Conservation (phyloP, 2,888 invertebrate species). For the Oxystoma pomonae region DNA sequence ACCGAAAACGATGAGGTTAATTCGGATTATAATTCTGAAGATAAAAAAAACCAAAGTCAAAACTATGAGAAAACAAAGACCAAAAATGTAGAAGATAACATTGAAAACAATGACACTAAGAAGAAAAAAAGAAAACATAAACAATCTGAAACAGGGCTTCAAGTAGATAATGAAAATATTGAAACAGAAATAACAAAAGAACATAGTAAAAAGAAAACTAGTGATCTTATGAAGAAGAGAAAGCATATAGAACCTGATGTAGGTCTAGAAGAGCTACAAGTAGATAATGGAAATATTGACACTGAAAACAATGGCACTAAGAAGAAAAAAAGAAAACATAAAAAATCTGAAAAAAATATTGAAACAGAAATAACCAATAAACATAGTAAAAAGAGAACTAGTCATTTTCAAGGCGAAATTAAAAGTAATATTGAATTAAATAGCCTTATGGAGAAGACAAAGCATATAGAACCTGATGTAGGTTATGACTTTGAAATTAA, state of each 20-base stretch:
- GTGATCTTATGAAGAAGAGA: no score
- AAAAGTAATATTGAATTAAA: neutral
- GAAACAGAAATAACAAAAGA: neutral
- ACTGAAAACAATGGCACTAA: neutral
- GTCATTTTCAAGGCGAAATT: neutral
- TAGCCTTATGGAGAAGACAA: no score
- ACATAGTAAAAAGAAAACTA: no score
- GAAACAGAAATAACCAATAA: constrained; percentile 1
- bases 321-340: neutral
- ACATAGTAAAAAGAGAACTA: neutral
- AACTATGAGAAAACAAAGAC: no score
- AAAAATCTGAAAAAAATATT: constrained; percentile 4
- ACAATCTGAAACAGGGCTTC: neutral
- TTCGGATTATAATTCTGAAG: no score
- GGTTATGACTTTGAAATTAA: no score
- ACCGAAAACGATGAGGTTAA: neutral
- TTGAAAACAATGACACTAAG: constrained; percentile 12
- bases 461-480: no score
- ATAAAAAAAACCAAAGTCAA: no score
- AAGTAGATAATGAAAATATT: neutral
- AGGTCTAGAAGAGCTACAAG: neutral
- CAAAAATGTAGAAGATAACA: no score
- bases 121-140: neutral
- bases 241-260: neutral
- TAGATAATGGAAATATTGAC: neutral